Evolutionary conservation across 2,113 vertebrate species (phyloP), one percentile per base, ranked within the genome.

Genomic region (Drymodes brunneopygia): DNA sequence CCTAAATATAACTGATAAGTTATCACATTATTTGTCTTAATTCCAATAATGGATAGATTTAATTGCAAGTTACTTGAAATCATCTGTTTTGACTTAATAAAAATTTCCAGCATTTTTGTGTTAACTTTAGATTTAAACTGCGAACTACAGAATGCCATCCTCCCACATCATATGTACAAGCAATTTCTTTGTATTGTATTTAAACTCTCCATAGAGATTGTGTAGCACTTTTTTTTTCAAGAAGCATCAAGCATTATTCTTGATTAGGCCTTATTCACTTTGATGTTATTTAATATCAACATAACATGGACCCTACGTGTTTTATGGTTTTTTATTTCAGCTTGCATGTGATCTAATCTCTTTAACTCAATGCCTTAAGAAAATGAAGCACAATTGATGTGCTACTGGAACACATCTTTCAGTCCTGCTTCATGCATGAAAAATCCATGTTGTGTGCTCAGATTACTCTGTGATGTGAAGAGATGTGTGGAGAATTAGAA

Each of bases 291-390:
- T 79, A 40, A 54, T 18, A 57, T 25, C 40, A 74, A 23, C 0
- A 2, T 51, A 42, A 65, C 0, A 2, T 29, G n/a, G 24, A 56
- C 6, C 5, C 2, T 42, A 6, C 42, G 33, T 51, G 23, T 28
- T 93, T 70, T 33, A 48, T 2, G 4, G 12, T 61, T 11, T 33
- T 72, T 60, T 73, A 51, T 92, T 81, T 81, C 19, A 73, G 19
- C 56, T 16, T 85, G 7, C 10, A 28, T 66, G 8, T 31, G 56
- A 81, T 72, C 4, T 14, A 53, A 73, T 66, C 18, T 88, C 28
- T 90, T 77, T 47, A 31, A 60, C 15, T 81, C 40, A 57, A 25
- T 73, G 27, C 3, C 44, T 87, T 72, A 50, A 95, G 11, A 10
- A 84, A 38, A 12, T 67, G 47, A 82, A 75, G 15, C 1, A 62